Base-by-base conservation (phyloP, 2,888 invertebrate genomes). In the Bhutanitis thaidina region DNA sequence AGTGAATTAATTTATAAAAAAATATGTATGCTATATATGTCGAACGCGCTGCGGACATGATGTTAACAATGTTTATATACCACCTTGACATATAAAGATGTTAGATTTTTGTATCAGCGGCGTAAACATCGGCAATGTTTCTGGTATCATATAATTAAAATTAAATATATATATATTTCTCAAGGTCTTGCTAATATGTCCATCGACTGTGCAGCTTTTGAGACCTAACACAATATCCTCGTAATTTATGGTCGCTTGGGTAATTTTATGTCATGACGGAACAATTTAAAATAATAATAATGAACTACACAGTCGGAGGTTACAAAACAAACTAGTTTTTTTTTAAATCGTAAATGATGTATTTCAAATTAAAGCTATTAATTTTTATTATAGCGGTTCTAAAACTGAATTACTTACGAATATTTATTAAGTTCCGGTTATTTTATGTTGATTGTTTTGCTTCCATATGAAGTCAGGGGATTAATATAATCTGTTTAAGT, bases 21-120 rank as follows among this genome's bases (percentile, higher is more conserved):
- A 10, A 30, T 30, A 10, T 10, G 10, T 30, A n/a, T 4, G n/a
- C 30, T 9, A 2, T 10, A 30, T 4, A 34, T 7, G 12, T 7
- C 7, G 34, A 7, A 34, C 12, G 34, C 34, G 34, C 34, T 34
- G n/a, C 34, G 12, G 10, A 13, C 5, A 34, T 13, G 20, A 8
- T 39, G 27, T 39, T 8, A 30, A 1, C 1, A 25, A 34, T 14
- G 25, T 32, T 8, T 9, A 27, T 20, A 20, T 20, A 3, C 41
- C 43, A 30, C 43, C 50, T 50, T 44, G 50, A 50, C 44, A 50
- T 44, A 45, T 39, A 14, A 27, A 14, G 12, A 44, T 39, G 16
- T 39, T 30, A 29, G 27, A 43, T 29, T 50, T 34, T 20, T 34
- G 34, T 44, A 34, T 32, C 43, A 12, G 7, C 29, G 7, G 27